Conservation (phyloP, 2,113 vertebrate species). For the Misgurnus mizolepis region DNA sequence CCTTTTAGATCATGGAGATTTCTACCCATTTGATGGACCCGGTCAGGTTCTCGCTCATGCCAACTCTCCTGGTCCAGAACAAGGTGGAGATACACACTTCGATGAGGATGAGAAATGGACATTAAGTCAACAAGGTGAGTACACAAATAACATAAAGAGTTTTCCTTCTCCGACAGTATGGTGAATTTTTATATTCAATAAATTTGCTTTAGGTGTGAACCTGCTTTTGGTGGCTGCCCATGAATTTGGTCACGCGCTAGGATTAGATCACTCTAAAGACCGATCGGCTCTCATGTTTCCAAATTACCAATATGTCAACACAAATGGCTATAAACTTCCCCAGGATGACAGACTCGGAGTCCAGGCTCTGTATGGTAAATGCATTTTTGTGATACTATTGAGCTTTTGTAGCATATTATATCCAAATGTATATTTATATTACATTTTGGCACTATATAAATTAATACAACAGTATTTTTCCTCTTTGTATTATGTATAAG, state of each 20-base stretch:
- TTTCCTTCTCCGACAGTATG: not conserved
- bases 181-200: not conserved
- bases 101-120: slow-evolving; percentile 77
- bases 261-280: slow-evolving; percentile 75
- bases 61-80: slow-evolving; percentile 63
- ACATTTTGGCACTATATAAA: not conserved
- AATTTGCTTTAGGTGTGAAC: slow-evolving; percentile 68
- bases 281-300: slow-evolving; percentile 78
- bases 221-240: slow-evolving; percentile 81
- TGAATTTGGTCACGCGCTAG: slow-evolving; percentile 85
- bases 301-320: slow-evolving; percentile 67
- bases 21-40: slow-evolving; percentile 71
- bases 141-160: not conserved
- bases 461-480: not conserved
- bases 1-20: slow-evolving; percentile 71
- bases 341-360: slow-evolving; percentile 79
- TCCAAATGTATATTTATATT: too few species aligned
- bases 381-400: not conserved
- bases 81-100: slow-evolving; percentile 76
- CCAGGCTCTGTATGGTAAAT: slow-evolving; percentile 78
- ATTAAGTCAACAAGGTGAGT: slow-evolving; percentile 60
- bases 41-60: slow-evolving; percentile 72
- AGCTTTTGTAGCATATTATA: not conserved
- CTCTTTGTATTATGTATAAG: slow-evolving; percentile 46
- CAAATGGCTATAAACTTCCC: slow-evolving; percentile 70